Base-by-base conservation (phyloP, 2,113 vertebrate genomes). In the Eptesicus fuscus region DNA sequence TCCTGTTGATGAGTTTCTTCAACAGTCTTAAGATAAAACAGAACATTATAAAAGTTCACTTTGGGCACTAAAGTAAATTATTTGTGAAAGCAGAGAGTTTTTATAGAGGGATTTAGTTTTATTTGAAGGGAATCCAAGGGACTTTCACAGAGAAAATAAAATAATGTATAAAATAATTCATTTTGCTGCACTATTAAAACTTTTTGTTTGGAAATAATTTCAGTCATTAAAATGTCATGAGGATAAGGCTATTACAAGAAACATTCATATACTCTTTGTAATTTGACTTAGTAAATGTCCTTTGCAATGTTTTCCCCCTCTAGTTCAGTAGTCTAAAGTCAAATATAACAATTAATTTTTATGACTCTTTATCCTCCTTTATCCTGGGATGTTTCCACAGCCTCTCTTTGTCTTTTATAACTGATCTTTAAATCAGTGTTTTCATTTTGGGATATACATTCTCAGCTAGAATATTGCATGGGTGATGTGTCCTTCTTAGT, bases 191-290 rank as follows among this genome's bases (percentile, higher is more conserved):
- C 86, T 95, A 67, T 83, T 82, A 89, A 83, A 82, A 37, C 23
- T 63, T 79, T 91, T 73, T 77, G 71, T 74, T 94, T 95, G 56
- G 13, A 93, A 90, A 93, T 97, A 93, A 74, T 91, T 95, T 96
- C 23, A 96, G 37, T 47, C 10, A 95, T 18, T 94, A 92, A 73
- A 82, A 32, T 93, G 16, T 77, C 92, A 2, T 7, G 83, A 73
- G n/a, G 88, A 47, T 92, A 94, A 86, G 22, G 22, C 53, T 59
- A 59, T 9, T 71, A 82, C 2, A 91, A 51, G 13, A 63, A 80
- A 49, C 16, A 83, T 69, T 22, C 47, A 28, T 90, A 28, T 32
- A 28, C 17, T 17, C 2, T 79, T 91, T 93, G 51, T 90, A 20
- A 82, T 93, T 91, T 93, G 77, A 71, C 47, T 93, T 20, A 42